Base-by-base conservation (phyloP, 2,113 vertebrate species). In the Oncorhynchus clarkii region DNA sequence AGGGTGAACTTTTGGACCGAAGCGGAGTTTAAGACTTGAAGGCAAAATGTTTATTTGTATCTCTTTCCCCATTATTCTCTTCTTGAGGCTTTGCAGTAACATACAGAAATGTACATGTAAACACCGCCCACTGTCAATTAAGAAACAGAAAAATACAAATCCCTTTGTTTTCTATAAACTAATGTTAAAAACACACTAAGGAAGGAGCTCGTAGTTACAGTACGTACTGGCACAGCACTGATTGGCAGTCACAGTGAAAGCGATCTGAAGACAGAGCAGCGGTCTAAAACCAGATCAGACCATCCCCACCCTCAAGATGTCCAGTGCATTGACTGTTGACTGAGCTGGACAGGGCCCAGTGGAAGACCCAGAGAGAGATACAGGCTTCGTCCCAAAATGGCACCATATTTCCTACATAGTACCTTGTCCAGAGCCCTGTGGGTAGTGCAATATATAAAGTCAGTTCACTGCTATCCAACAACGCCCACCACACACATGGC, bases 131-230 rank as follows among this genome's bases (percentile, higher is more conserved):
- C 29, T 75, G 69, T 84, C 74, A 67, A 76, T 45, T 9, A 62
- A 77, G 74, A 45, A 45, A 39, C 34, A 39, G 6, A 85, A 67
- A 67, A 75, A 70, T 60, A 73, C 85, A 2, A 77, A 83, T 89
- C 85, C 88, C 86, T 92, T 92, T 90, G 87, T 86, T 92, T 89
- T 89, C 84, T 88, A 88, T 70, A 88, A 85, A 84, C 89, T 88
- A 87, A 86, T 45, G 77, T 87, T 81, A 81, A 76, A 90, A 87
- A 86, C 69, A 82, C 49, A 71, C 9, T 45, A 45, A 45, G 39
- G 22, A 85, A 39, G 48, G 69, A 83, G 74, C 59, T 68, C 67
- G 16, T 54, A 54, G 51, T 54, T 18, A 54, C 51, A 18, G 51
- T 16, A 54, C 13, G 14, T 54, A 16, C 73, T 80, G 72, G 72